These are phyloP conservation scores for Ascaphus truei DNA, from an alignment of 2,113 vertebrate genomes.

Conservation along the genomic window DNA sequence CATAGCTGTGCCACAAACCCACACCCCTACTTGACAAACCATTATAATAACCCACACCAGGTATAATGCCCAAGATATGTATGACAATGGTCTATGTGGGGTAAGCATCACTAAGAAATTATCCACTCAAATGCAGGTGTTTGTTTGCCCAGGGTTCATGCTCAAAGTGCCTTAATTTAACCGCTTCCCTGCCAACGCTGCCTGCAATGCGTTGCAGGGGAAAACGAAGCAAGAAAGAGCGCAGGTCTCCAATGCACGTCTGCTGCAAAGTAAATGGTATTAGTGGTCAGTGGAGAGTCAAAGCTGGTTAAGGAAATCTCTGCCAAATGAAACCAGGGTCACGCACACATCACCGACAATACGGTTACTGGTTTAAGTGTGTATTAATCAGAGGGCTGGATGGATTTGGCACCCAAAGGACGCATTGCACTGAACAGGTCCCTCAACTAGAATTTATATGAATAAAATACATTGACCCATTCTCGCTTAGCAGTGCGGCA, in stretches of 20 bases:
- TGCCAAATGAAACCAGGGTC: neutral
- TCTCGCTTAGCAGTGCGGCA: no score
- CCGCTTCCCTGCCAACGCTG: no score
- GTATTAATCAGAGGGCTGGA: constrained; percentile 37
- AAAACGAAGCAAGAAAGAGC: no score
- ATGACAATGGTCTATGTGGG: no score
- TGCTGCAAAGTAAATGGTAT: neutral
- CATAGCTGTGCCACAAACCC: neutral
- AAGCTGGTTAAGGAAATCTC: constrained; percentile 50
- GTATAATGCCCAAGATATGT: neutral
- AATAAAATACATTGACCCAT: no score
- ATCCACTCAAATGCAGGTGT: neutral
- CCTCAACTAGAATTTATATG: no score
- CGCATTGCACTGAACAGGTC: no score
- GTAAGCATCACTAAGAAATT: no score
- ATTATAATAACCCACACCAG: neutral
- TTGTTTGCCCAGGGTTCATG: neutral
- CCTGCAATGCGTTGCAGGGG: no score
- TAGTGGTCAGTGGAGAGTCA: constrained; percentile 14
- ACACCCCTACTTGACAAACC: neutral
- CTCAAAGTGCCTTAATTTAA: neutral
- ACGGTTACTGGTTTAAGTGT: neutral
- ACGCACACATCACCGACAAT: constrained; percentile 24
- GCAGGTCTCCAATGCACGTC: neutral
- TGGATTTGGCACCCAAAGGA: constrained; percentile 15